These are phyloP conservation scores for Drosophila sechellia DNA, from an alignment of 1,140 invertebrate species.

Conservation along the genomic window DNA sequence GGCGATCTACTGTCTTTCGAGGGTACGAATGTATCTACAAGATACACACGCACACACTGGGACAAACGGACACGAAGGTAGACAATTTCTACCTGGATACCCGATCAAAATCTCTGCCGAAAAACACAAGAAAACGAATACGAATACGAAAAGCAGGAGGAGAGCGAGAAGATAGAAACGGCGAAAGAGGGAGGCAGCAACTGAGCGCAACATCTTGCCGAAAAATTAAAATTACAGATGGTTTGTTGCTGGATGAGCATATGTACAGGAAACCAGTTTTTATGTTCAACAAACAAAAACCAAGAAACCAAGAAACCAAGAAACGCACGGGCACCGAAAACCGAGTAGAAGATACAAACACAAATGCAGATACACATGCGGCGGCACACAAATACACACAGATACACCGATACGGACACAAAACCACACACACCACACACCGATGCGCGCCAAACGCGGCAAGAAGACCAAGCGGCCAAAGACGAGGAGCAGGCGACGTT, in stretches of 20 bases:
- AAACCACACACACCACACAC: constrained; percentile 1
- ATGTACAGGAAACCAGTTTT: constrained; percentile 82
- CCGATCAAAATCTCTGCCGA: constrained; percentile 81
- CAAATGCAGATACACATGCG: neutral
- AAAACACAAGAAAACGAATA: constrained; percentile 37
- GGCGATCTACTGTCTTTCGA: constrained; percentile 59
- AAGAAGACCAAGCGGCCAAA: constrained; percentile 4
- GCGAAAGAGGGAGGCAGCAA: constrained; percentile 7
- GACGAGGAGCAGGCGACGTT: constrained; percentile 3
- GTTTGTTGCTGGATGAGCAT: constrained; percentile 79
- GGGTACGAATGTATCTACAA: constrained; percentile 61
- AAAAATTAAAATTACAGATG: constrained; percentile 82
- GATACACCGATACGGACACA: constrained; percentile 45
- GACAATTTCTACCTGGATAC: constrained; percentile 80
- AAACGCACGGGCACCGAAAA: constrained; percentile 65
- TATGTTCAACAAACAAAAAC: constrained; percentile 83
- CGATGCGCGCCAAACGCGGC: constrained; percentile 13
- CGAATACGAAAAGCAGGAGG: constrained; percentile 5
- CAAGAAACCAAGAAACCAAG: constrained; percentile 67
- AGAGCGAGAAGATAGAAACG: constrained; percentile 10
- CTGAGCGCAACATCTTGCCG: constrained; percentile 54
- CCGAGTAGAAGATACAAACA: constrained; percentile 49
- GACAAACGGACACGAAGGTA: constrained; percentile 51
- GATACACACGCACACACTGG: constrained; percentile 44
- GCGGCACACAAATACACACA: neutral